These are phyloP conservation scores for Pantelozetes paolii DNA, from an alignment of 2,888 invertebrate genomes.

Conservation along the genomic window DNA sequence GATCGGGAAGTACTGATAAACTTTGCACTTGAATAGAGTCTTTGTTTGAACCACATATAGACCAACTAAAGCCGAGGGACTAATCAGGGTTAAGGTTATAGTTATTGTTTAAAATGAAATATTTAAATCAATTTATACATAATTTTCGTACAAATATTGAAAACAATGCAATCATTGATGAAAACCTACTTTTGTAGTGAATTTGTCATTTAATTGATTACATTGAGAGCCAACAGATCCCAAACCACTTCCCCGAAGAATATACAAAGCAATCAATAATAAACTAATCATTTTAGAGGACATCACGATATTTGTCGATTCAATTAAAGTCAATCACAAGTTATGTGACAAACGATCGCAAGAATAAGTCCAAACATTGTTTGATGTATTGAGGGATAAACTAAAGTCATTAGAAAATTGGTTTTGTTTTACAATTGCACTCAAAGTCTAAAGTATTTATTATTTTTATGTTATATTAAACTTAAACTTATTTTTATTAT, in stretches of 20 bases:
- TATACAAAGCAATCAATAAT: conserved; percentile 10
- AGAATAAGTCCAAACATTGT: too few relatives aligned
- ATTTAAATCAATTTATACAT: not conserved
- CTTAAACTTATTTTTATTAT: too few relatives aligned
- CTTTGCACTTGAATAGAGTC: conserved; percentile 6
- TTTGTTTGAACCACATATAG: not conserved
- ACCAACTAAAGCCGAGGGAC: conserved; percentile 9
- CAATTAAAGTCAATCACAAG: not conserved
- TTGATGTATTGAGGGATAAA: too few relatives aligned
- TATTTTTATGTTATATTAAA: too few relatives aligned
- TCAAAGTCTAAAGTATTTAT: too few relatives aligned
- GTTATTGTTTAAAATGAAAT: not conserved
- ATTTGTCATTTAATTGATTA: not conserved
- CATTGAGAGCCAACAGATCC: not conserved
- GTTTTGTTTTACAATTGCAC: too few relatives aligned
- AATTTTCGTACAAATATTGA: not conserved
- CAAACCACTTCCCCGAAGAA: conserved; percentile 1
- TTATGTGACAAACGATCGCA: too few relatives aligned
- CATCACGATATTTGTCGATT: conserved; percentile 30
- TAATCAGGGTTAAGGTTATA: not conserved
- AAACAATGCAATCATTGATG: not conserved
- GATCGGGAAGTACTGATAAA: conserved; percentile 23
- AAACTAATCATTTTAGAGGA: conserved; percentile 27
- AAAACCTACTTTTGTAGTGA: not conserved
- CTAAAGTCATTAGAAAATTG: too few relatives aligned